Percentiles rank a stretch among this genome's conserved stretches.
These are phyloP conservation scores for Habrosyne pyritoides DNA, from an alignment of 2,888 invertebrate genomes.

Conservation along the genomic window DNA sequence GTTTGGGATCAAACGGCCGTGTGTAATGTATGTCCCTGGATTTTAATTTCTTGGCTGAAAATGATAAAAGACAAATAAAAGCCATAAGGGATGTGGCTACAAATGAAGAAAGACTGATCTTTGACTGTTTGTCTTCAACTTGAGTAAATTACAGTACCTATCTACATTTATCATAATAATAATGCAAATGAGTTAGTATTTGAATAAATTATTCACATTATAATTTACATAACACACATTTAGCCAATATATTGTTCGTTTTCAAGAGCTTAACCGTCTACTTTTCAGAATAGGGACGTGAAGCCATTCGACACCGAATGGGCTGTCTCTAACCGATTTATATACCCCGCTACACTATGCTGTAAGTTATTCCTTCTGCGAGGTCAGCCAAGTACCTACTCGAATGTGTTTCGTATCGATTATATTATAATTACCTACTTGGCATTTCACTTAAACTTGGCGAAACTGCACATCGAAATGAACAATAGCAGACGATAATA, in stretches of 20 bases:
- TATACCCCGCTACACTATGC: constrained; percentile 56
- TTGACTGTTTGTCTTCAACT: neutral
- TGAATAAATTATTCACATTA: neutral
- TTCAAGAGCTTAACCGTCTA: constrained; percentile 5
- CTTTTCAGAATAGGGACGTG: constrained; percentile 51
- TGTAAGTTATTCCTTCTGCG: constrained; percentile 51
- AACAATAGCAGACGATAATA: constrained; percentile 9
- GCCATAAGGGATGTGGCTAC: too few relatives aligned
- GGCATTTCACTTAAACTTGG: constrained; percentile 16
- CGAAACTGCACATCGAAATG: constrained; percentile 2
- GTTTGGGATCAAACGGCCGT: too few relatives aligned
- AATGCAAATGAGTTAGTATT: neutral
- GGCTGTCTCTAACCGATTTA: constrained; percentile 68
- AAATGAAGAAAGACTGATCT: neutral
- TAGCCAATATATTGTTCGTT: neutral
- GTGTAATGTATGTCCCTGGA: too few relatives aligned
- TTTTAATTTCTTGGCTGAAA: too few relatives aligned
- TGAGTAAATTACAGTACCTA: too few relatives aligned
- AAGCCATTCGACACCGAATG: constrained; percentile 65
- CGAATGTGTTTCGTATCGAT: constrained; percentile 32
- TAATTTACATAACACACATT: too few relatives aligned
- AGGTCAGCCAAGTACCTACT: constrained; percentile 27
- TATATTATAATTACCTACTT: constrained; percentile 33
- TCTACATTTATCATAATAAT: neutral
- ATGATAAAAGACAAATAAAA: too few relatives aligned